These are phyloP conservation scores for Dynastes hyllus DNA, from an alignment of 2,888 invertebrate species.

Conservation along the genomic window DNA sequence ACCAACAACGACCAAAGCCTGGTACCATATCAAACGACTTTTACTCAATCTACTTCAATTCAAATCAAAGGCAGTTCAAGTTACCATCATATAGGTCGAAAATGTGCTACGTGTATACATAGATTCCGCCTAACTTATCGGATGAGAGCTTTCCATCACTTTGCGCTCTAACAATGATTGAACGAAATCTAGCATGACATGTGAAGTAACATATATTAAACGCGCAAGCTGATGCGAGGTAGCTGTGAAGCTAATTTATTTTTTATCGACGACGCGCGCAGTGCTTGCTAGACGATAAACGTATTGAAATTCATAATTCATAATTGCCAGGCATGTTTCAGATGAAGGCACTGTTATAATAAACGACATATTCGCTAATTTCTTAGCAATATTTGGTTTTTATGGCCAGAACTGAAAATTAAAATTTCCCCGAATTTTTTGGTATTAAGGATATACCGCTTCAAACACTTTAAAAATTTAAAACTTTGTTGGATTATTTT, in stretches of 20 bases:
- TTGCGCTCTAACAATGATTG: background rate
- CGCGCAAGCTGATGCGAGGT: background rate
- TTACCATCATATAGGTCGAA: background rate
- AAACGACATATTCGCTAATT: too few relatives aligned
- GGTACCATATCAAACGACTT: background rate
- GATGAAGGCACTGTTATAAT: too few relatives aligned
- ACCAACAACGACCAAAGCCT: background rate
- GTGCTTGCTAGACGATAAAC: background rate
- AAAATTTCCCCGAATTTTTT: background rate
- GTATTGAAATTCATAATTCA: background rate
- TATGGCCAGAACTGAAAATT: background rate
- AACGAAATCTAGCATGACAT: background rate
- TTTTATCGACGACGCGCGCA: background rate
- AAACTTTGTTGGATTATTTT: background rate
- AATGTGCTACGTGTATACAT: background rate
- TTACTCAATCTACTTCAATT: background rate
- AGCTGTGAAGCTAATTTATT: background rate
- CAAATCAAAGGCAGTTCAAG: background rate
- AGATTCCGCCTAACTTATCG: background rate
- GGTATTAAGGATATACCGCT: background rate
- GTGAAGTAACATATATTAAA: background rate
- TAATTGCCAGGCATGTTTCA: background rate
- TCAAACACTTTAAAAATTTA: too few relatives aligned
- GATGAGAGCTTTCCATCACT: background rate
- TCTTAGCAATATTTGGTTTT: background rate